Base-by-base conservation (phyloP, 2,113 vertebrate genomes). In the Cebidichthys violaceus region DNA sequence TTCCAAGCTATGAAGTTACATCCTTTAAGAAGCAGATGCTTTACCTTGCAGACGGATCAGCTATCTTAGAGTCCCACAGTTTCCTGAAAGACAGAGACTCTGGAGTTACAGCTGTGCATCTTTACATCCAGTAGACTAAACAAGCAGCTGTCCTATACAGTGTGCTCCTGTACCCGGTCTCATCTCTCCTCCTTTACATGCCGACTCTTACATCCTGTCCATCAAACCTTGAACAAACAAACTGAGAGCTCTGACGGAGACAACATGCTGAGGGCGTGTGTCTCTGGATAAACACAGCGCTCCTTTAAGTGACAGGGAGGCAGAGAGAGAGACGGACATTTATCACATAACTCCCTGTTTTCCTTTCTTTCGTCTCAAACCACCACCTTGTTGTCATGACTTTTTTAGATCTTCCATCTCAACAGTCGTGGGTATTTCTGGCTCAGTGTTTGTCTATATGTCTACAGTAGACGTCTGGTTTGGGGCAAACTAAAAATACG, bases 31-130 rank as follows among this genome's bases (percentile, higher is more conserved):
- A 70, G 24, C 9, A 20, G 35, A 68, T 41, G 17, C 2, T 74
- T 90, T 93, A 99, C 98, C 97, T 97, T 77, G 96, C 96, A 37
- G 92, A 96, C 14, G 96, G 92, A 66, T 97, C 96, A 39, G 96
- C 96, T 75, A 98, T 66, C 93, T 98, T 99, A 66, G 91, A 94
- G 68, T 98, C 96, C 98, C 97, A 99, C 55, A 95, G 91, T 95
- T 99, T 99, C 93, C 98, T 99, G 92, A 31, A 87, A 87, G 39
- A 87, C 65, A 91, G 39, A 89, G 47, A 85, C 9, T 66, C 61
- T 59, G 4, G 3, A 47, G 39, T 59, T 72, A 70, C 27, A 85
- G 33, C 22, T 14, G 18, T 54, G 33, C 20, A 60, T 66, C 72
- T 86, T 82, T 70, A 85, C 57, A 77, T 80, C 9, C 1, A 65